Conservation (phyloP, 2,797 vertebrate genomes). For the Poeciliopsis turneri region DNA sequence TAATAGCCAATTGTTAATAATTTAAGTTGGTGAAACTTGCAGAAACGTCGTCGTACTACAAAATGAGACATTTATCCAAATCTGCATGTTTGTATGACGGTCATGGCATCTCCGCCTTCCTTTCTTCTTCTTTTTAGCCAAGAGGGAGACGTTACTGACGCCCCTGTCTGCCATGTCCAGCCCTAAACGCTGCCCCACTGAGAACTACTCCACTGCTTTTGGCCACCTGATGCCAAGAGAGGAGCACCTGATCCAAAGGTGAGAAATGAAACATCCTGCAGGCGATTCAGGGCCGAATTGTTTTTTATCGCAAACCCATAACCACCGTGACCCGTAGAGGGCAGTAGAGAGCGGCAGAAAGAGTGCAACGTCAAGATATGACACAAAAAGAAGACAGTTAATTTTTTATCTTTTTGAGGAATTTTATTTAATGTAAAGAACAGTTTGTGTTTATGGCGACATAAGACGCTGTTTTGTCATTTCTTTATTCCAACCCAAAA, state of each 20-base stretch:
- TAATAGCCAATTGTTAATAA: too few species aligned
- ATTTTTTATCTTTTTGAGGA: neutral
- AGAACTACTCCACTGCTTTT: conserved; percentile 94
- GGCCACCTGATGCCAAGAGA: conserved; percentile 85
- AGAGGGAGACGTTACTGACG: conserved; percentile 88
- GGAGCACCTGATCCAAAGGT: conserved; percentile 75
- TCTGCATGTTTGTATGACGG: neutral
- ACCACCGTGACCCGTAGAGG: neutral
- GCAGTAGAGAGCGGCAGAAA: neutral
- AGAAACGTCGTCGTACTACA: too few species aligned
- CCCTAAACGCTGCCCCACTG: conserved; percentile 92
- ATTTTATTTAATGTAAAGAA: neutral
- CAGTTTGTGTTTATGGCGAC: neutral
- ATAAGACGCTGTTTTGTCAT: neutral
- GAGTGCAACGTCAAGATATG: neutral
- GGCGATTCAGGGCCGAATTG: too few species aligned
- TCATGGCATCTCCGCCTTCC: neutral
- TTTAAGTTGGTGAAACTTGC: too few species aligned
- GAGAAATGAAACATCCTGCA: conserved; percentile 19
- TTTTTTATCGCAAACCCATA: neutral
- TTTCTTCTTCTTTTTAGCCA: conserved; percentile 76
- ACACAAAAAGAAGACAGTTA: neutral
- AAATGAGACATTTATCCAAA: neutral
- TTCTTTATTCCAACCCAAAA: neutral
- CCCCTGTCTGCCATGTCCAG: conserved; percentile 90